A percentile compares a stretch with the other conserved stretches of the same genome.
Conservation (phyloP, 2,113 vertebrate species). For the Gorsachius goisagi region DNA sequence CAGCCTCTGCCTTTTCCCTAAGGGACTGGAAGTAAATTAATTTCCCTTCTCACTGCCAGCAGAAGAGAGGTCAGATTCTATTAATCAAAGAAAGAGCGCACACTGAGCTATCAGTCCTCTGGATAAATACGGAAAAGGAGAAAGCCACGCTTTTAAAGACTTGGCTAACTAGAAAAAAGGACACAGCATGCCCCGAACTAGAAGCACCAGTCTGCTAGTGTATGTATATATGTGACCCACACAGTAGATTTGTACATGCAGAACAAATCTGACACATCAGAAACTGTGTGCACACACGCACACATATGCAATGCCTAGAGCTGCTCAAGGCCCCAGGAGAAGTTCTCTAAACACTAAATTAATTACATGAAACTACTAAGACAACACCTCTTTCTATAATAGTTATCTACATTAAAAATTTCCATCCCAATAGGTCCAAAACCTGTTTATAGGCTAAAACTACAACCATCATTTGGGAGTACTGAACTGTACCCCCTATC, state of each 20-base stretch:
- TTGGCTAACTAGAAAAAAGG: not conserved
- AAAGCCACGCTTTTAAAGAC: not conserved
- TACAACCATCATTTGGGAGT: not conserved
- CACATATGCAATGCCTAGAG: not conserved
- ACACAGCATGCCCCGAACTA: not conserved
- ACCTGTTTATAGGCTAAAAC: not conserved
- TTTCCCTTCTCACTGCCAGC: not conserved
- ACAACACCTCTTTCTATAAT: not conserved
- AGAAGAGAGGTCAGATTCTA: not conserved
- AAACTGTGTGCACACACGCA: fast-evolving
- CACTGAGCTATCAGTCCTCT: not conserved
- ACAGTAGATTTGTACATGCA: not conserved
- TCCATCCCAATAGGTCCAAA: not conserved
- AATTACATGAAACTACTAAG: not conserved
- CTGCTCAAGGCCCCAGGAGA: not conserved
- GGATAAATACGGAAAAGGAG: not conserved
- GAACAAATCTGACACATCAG: not conserved
- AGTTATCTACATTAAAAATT: not conserved
- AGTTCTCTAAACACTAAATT: not conserved
- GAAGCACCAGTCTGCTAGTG: not conserved
- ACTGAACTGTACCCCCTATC: not conserved
- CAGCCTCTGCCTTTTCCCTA: not conserved
- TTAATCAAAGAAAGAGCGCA: not conserved
- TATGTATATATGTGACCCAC: too few relatives aligned
- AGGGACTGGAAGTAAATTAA: not conserved